Evolutionary conservation across 2,113 vertebrate genomes (phyloP).

Genomic region (Microtus ochrogaster): DNA sequence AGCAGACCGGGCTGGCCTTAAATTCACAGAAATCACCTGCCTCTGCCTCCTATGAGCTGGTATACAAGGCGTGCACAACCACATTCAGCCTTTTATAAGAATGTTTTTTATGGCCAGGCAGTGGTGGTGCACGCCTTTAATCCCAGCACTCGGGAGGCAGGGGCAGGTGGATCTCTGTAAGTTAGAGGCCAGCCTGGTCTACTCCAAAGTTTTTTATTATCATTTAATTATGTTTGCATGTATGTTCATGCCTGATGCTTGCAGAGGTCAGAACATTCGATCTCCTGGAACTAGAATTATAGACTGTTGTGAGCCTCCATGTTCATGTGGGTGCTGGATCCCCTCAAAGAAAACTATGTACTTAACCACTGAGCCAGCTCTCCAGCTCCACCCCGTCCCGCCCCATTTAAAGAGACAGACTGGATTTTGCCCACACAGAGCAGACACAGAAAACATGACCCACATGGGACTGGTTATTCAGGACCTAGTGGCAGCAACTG

Average conservation of each 20-base stretch:
- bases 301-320: neutral
- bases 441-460: neutral
- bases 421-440: fast-evolving
- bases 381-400: neutral
- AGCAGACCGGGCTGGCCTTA: neutral
- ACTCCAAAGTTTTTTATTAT: neutral
- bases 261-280: neutral
- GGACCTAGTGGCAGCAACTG: neutral
- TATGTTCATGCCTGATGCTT: neutral
- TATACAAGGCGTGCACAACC: neutral
- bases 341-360: neutral
- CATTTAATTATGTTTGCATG: too few species aligned
- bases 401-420: neutral
- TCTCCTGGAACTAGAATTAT: neutral
- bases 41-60: neutral
- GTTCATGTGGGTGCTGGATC: neutral
- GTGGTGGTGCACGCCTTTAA: too few species aligned
- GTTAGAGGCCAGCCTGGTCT: too few species aligned
- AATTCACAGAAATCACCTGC: neutral
- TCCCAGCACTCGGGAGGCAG: too few species aligned
- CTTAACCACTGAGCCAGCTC: neutral
- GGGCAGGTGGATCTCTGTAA: too few species aligned
- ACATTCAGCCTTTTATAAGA: neutral
- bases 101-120: neutral
- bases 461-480: neutral